Conservation (phyloP, 2,888 invertebrate species). For the Cantharis flavilabris region DNA sequence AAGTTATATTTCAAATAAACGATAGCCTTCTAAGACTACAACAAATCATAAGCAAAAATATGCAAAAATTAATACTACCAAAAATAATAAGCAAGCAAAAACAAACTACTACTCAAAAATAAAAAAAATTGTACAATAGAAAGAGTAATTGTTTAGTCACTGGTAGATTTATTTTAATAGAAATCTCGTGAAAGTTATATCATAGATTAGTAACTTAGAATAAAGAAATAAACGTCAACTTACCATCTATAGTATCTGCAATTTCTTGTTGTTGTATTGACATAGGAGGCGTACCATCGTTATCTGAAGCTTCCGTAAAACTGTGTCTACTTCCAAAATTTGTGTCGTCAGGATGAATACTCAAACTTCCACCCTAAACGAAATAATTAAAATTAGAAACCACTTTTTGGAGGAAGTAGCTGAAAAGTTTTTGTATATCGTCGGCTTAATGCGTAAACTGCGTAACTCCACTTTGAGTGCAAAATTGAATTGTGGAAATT, state of each 20-base stretch:
- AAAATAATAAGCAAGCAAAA: not conserved
- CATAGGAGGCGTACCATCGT: constrained; percentile 62
- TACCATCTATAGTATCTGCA: constrained; percentile 76
- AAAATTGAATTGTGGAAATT: too few species aligned
- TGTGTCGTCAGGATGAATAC: constrained; percentile 62
- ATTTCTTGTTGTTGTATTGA: constrained; percentile 71
- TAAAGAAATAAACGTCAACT: constrained; percentile 52
- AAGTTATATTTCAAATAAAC: not conserved
- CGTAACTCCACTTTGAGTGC: too few species aligned
- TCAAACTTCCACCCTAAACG: constrained; percentile 54
- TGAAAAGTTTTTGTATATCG: not conserved
- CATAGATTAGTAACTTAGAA: not conserved
- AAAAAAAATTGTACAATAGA: not conserved
- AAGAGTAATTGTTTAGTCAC: not conserved
- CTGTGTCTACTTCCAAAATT: constrained; percentile 66
- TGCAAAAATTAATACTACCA: not conserved
- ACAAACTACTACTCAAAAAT: not conserved
- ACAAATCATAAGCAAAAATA: not conserved
- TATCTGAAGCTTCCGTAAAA: constrained; percentile 63
- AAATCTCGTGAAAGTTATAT: not conserved
- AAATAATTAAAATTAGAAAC: not conserved
- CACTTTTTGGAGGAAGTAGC: not conserved
- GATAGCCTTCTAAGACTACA: not conserved
- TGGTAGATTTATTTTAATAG: not conserved
- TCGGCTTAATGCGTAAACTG: too few species aligned